These are phyloP conservation scores for Morinoia aosen DNA, from an alignment of 2,888 invertebrate species.

Conservation along the genomic window DNA sequence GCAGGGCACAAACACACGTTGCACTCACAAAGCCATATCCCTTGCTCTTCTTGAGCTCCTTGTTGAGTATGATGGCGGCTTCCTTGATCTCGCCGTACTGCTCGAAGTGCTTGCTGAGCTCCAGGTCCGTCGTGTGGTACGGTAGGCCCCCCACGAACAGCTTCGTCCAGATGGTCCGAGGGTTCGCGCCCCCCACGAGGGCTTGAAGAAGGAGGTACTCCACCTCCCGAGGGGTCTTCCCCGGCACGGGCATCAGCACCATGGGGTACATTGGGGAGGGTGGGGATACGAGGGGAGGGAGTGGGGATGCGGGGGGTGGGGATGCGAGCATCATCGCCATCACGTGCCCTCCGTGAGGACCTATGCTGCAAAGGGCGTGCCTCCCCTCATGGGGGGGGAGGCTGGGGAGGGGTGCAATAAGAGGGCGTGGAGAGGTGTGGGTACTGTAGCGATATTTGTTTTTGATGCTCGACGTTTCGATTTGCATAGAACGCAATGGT, in stretches of 20 bases:
- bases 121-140: conserved; percentile 29
- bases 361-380: not conserved
- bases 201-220: not conserved
- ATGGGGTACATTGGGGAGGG: not conserved
- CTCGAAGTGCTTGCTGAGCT: conserved; percentile 37
- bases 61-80: conserved; percentile 28
- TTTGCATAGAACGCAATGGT: not conserved
- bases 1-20: not conserved
- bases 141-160: conserved; percentile 51
- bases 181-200: conserved; percentile 4
- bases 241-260: not conserved
- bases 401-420: not conserved
- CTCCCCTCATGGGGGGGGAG: not conserved
- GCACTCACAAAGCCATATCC: conserved; percentile 46
- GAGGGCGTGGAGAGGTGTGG: not conserved
- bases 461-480: not conserved
- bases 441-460: not conserved
- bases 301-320: not conserved
- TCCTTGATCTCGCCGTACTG: conserved; percentile 42
- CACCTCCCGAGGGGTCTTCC: conserved; percentile 14
- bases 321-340: conserved; percentile 28
- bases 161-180: conserved; percentile 42
- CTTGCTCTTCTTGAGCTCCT: conserved; percentile 49
- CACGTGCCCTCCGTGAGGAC: not conserved
- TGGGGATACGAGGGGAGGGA: not conserved